Evolutionary conservation across 2,113 vertebrate genomes (phyloP), one percentile per base, ranked within the genome.

Genomic region (Strix aluco): DNA sequence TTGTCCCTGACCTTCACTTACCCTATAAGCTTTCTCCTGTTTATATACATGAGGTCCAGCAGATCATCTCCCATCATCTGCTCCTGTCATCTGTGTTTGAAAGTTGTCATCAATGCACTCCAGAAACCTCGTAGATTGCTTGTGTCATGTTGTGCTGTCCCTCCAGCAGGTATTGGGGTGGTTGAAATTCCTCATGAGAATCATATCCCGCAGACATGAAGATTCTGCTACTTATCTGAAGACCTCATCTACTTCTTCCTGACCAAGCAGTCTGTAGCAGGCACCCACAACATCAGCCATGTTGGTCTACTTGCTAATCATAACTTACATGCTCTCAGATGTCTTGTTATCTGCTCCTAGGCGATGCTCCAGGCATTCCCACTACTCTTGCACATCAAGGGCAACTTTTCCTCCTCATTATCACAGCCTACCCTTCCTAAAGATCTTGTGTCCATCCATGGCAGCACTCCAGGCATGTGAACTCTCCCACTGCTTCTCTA

Each of bases 361-460:
- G 3, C 30, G 70, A 22, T 5, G 3, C 0, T 62, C 27, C 12
- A 54, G 26, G 6, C 17, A 54, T 71, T 72, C 9, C 19, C 20
- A 75, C 5, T 38, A 8, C 9, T 46, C 21, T 40, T 25, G 30
- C 8, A 4, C 9, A 34, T 30, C 27, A 51, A 47, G 11, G 12
- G 1, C 5, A 73, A 19, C 10, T 55, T 15, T 2, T 3, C 2
- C 12, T 63, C 19, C 7, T 40, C 2, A 1, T 5, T 1, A 20
- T 13, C 38, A 29, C 38, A 66, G 5, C 9, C 7, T 38, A 5
- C 32, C 17, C 20, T 63, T 75, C 46, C 16, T 55, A 32, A 86
- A 51, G 4, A 51, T 0, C 8, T 25, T 62, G 3, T 71, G n/a
- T 32, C 22, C 19, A 21, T 11, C 7, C 27, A 25, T 1, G 3